Evolutionary conservation across 2,797 vertebrate species (phyloP).

Genomic region (Tamandua tetradactyla): DNA sequence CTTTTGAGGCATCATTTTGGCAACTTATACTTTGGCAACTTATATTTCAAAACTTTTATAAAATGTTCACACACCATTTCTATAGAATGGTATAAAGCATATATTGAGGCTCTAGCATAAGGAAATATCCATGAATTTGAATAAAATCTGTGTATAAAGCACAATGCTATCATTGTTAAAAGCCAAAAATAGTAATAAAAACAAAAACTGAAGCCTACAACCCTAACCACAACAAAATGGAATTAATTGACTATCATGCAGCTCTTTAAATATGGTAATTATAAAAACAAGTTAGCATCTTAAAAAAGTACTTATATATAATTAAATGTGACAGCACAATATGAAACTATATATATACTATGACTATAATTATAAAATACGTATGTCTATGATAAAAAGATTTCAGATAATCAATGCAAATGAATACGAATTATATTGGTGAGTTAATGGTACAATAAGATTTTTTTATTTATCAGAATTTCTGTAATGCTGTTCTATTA

Average conservation of each 20-base stretch:
- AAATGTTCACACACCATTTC: background rate
- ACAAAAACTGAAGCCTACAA: background rate
- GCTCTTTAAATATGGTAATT: slow-evolving; percentile 40
- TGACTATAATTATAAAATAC: slow-evolving; percentile 42
- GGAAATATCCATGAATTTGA: background rate
- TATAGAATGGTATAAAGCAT: background rate
- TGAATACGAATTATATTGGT: background rate
- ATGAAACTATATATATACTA: background rate
- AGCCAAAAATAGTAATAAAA: background rate
- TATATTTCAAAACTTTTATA: background rate
- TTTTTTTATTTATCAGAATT: background rate
- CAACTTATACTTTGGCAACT: background rate
- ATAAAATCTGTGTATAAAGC: background rate
- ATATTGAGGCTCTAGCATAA: background rate
- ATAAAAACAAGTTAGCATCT: slow-evolving; percentile 16
- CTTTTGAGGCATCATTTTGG: background rate
- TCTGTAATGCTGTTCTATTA: background rate
- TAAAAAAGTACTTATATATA: slow-evolving; percentile 39
- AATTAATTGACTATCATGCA: background rate
- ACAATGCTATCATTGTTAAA: slow-evolving; percentile 17
- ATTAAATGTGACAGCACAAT: slow-evolving; percentile 42
- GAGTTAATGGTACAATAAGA: background rate
- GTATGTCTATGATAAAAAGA: slow-evolving; percentile 19
- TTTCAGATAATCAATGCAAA: slow-evolving; percentile 30
- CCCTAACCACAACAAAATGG: background rate